A percentile compares a stretch with the other conserved stretches of the same genome.
phyloP scores from a whole-genome alignment of 1,140 invertebrate species.

The Bradysia coprophila region DNA sequence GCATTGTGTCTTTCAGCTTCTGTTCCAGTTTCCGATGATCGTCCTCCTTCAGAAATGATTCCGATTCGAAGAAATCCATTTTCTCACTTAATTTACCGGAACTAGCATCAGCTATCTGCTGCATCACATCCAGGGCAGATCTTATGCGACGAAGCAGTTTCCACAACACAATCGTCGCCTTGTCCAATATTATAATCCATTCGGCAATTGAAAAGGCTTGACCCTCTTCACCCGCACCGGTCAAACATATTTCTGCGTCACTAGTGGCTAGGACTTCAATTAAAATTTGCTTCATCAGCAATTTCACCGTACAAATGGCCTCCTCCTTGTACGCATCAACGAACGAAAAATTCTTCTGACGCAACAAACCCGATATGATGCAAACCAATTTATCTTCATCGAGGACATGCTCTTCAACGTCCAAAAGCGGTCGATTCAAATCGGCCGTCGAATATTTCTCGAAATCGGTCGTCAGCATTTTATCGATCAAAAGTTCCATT shows the following conservation, averaged over 20 bases:
- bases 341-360: slow-evolving; percentile 73
- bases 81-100: slow-evolving; percentile 26
- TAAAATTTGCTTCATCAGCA: slow-evolving; percentile 73
- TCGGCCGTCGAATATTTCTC: slow-evolving; percentile 79
- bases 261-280: slow-evolving; percentile 52
- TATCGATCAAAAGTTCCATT: slow-evolving; percentile 90
- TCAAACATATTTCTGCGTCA: slow-evolving; percentile 39
- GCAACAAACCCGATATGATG: slow-evolving; percentile 73
- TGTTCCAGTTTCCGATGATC: slow-evolving; percentile 46
- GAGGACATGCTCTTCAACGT: slow-evolving; percentile 40
- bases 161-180: slow-evolving; percentile 47
- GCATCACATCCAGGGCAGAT: slow-evolving; percentile 52
- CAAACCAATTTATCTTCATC: slow-evolving; percentile 74
- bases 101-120: slow-evolving; percentile 36
- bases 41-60: slow-evolving; percentile 42
- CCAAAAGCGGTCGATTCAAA: slow-evolving; percentile 56
- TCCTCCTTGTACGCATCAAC: slow-evolving; percentile 79
- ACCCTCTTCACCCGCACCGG: slow-evolving; percentile 47
- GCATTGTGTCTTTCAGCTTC: slow-evolving; percentile 58
- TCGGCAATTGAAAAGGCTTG: slow-evolving; percentile 46
- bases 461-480: slow-evolving; percentile 93
- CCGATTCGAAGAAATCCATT: slow-evolving; percentile 28
- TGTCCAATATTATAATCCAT: slow-evolving; percentile 60
- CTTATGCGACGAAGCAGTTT: slow-evolving; percentile 39
- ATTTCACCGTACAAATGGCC: slow-evolving; percentile 70